A percentile compares a stretch with the other conserved stretches of the same genome.
These are phyloP conservation scores for Gonioctena quinquepunctata DNA, from an alignment of 1,140 invertebrate species.

Conservation along the genomic window DNA sequence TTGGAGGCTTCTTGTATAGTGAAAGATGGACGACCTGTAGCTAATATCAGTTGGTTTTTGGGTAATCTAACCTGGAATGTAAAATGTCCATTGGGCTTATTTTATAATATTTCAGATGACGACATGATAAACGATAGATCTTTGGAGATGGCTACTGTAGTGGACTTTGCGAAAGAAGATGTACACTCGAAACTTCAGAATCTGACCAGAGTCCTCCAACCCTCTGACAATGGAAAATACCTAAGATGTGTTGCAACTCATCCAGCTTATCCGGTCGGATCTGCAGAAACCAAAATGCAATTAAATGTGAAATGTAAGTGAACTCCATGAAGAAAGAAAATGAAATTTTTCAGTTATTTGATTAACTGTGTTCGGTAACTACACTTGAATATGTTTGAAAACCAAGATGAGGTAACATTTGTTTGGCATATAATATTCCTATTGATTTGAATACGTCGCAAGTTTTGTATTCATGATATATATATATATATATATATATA, in stretches of 20 bases:
- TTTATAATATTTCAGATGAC: constrained; percentile 57
- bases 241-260: constrained; percentile 70
- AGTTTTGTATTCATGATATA: too few relatives aligned
- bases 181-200: constrained; percentile 66
- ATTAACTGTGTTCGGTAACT: too few relatives aligned
- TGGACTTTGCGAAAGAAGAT: constrained; percentile 56
- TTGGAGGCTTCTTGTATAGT: constrained; percentile 70
- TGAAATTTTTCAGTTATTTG: too few relatives aligned
- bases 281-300: constrained; percentile 57
- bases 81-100: background rate
- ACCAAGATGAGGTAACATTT: too few relatives aligned
- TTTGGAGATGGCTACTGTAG: constrained; percentile 58
- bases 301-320: constrained; percentile 68
- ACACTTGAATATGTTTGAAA: too few relatives aligned
- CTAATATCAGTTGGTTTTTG: constrained; percentile 71
- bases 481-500: too few relatives aligned
- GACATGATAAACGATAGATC: constrained; percentile 62
- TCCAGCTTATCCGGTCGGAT: constrained; percentile 59
- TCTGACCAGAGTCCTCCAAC: constrained; percentile 62
- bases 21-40: constrained; percentile 68
- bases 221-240: constrained; percentile 67
- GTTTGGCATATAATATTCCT: too few relatives aligned
- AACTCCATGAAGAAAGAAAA: too few relatives aligned
- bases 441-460: too few relatives aligned
- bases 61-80: constrained; percentile 54